Base-by-base conservation (phyloP, 2,113 vertebrate species). In the Podarcis cretensis region DNA sequence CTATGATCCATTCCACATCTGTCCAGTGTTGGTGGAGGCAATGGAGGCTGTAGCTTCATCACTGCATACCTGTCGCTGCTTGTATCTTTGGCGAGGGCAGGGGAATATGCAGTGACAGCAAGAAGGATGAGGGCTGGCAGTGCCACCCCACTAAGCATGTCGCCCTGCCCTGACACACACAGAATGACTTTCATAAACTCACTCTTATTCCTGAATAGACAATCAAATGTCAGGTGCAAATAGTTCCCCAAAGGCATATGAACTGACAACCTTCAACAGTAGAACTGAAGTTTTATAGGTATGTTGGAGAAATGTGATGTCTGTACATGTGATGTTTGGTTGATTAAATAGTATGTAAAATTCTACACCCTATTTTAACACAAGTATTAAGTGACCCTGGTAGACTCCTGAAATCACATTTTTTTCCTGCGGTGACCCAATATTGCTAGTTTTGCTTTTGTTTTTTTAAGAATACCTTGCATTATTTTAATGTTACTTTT, bases 381-480 rank as follows among this genome's bases (percentile, higher is more conserved):
- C 59, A 79, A 81, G 63, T 84, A 57, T 77, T 10, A 54, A 74
- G 63, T 35, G 74, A 5, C 1, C 3, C 13, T 54, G 32, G 1
- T 87, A 5, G n/a, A 20, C 20, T 90, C 74, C 25, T 35, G 87
- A 92, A 89, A 27, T 10, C 16, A 86, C 25, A 89, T 20, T 88
- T 3, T 0, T 80, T 89, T 89, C 20, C 18, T 68, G 85, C 63
- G 21, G 32, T 81, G 83, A 32, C 84, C 40, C 25, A 30, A 84
- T 10, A 74, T 18, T 85, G 43, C 8, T 21, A 81, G 21, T 83
- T n/a, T n/a, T 40, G 43, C 7, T 43, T 43, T 43, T 43, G 7
- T 37, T 63, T 85, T 37, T 37, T 27, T 20, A 48, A 69, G 27
- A 37, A 71, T 27, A 25, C 23, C 63, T 43, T 80, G 90, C 89